These are phyloP conservation scores for Onychorhynchus coronatus DNA, from an alignment of 2,113 vertebrate genomes.

Conservation along the genomic window DNA sequence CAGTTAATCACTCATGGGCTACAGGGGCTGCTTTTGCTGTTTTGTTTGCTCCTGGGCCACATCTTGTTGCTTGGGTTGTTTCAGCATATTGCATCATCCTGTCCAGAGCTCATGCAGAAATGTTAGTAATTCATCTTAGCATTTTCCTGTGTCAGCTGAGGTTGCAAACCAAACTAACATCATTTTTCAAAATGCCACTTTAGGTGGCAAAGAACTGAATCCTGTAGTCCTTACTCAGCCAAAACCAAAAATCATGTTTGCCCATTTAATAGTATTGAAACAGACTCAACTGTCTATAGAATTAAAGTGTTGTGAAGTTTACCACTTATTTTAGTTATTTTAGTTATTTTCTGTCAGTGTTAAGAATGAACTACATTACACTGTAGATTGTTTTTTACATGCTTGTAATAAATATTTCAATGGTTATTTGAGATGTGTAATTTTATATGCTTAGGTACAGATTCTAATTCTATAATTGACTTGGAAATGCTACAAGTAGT, in stretches of 20 bases:
- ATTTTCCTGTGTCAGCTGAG: slow-evolving; percentile 11
- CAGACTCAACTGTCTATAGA: not conserved
- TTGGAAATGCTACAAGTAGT: not conserved
- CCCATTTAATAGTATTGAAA: not conserved
- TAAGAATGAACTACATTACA: not conserved
- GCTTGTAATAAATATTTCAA: not conserved
- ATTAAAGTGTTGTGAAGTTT: not conserved
- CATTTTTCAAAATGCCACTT: slow-evolving; percentile 62
- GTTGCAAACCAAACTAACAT: not conserved
- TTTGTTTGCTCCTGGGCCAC: not conserved
- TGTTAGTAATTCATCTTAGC: slow-evolving; percentile 49
- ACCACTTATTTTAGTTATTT: not conserved
- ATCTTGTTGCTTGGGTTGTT: not conserved
- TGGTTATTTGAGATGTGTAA: not conserved
- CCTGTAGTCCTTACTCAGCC: not conserved
- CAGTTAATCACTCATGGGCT: not conserved
- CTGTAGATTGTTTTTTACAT: not conserved
- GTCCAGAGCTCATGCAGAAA: slow-evolving; percentile 25
- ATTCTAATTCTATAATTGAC: not conserved
- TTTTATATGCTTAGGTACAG: not conserved
- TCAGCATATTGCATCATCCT: slow-evolving; percentile 14
- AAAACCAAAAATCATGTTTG: not conserved
- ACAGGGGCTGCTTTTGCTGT: not conserved
- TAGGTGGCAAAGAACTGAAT: slow-evolving; percentile 8
- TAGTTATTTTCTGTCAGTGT: not conserved